Evolutionary conservation across 2,888 invertebrate species (phyloP).

Genomic region (Hofmannophila pseudospretella): DNA sequence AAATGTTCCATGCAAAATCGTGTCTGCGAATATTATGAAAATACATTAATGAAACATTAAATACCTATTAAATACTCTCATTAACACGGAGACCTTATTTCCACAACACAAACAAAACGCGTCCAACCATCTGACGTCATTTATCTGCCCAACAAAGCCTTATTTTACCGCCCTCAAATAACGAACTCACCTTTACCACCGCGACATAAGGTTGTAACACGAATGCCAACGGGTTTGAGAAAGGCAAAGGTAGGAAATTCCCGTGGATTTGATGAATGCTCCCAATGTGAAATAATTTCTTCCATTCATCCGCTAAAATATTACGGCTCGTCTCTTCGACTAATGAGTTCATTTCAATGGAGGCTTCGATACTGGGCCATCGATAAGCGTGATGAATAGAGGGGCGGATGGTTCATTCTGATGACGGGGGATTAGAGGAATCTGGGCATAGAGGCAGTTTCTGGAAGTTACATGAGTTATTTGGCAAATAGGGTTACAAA

Average conservation of each 20-base stretch:
- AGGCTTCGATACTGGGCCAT: slow-evolving; percentile 25
- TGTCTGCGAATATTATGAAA: too few relatives aligned
- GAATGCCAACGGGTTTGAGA: neutral
- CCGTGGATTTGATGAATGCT: slow-evolving; percentile 42
- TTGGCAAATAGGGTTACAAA: too few relatives aligned
- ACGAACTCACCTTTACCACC: neutral
- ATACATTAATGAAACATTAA: neutral
- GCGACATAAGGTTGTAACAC: neutral
- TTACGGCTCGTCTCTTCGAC: slow-evolving; percentile 42
- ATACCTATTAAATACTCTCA: slow-evolving; percentile 1
- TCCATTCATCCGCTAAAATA: slow-evolving; percentile 62
- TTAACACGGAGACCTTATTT: neutral
- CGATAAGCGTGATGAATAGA: slow-evolving; percentile 36
- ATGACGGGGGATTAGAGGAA: neutral
- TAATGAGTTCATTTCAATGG: slow-evolving; percentile 63
- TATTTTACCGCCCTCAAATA: neutral
- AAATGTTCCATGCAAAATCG: too few relatives aligned
- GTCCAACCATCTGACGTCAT: slow-evolving; percentile 1
- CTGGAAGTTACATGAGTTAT: neutral
- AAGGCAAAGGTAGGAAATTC: neutral
- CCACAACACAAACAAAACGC: slow-evolving; percentile 3
- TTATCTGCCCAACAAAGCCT: neutral
- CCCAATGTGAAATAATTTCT: slow-evolving; percentile 54
- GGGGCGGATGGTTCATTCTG: slow-evolving; percentile 10
- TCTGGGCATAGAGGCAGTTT: neutral